Evolutionary conservation across 2,113 vertebrate genomes (phyloP), one percentile per base, ranked within the genome.

Genomic region (Excalfactoria chinensis): DNA sequence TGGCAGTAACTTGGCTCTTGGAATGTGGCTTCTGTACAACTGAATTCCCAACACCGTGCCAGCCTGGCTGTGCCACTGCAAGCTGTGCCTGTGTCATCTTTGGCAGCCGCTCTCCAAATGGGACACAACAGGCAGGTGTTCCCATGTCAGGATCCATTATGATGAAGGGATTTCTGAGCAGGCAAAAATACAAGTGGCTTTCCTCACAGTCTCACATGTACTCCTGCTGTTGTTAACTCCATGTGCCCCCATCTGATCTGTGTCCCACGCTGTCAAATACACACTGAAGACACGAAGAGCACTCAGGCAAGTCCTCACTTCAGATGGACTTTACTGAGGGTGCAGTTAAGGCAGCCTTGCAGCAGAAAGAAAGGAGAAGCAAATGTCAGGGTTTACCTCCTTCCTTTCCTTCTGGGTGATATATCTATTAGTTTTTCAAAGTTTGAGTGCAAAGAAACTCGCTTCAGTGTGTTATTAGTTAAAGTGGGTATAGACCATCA

Each of bases 71-170:
- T 74, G 73, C 72, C 69, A 1, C 5, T 92, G 80, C 76, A 90
- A 51, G 77, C 93, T 74, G 72, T 84, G 86, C 44, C 37, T 44
- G 21, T 49, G 84, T 80, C 2, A 0, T 25, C 32, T 60, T 86
- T 81, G 84, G 86, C 84, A 94, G 86, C 69, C 28, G 30, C 2
- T 0, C 56, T 88, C 46, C 56, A 56, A 77, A 76, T n/a, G 69
- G 76, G 83, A 88, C 60, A 43, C 0, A 3, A 35, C 35, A 48
- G 51, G 43, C 83, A 88, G 85, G 82, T 80, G 89, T 71, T 88
- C 46, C 60, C 20, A 11, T 94, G 90, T 94, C 88, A 95, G 79
- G 75, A 88, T 90, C 66, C 60, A 86, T 91, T 90, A 93, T 0
- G 0, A 6, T 56, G 67, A 89, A 49, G 53, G 51, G 72, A 70